Conservation (phyloP, 2,888 invertebrate species). For the Galerucella calmariensis region DNA sequence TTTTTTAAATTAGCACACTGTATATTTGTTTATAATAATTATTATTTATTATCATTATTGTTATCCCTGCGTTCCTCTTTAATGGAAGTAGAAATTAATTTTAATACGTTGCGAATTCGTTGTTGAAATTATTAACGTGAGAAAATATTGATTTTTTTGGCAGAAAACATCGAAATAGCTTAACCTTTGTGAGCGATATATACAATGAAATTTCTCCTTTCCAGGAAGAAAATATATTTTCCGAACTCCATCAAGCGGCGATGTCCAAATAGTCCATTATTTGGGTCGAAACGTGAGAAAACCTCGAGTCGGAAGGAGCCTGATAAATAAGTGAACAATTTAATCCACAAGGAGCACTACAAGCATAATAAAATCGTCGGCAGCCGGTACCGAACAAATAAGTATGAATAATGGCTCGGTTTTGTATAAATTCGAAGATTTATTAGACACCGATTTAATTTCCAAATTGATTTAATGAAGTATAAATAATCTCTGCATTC, state of each 20-base stretch:
- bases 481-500: background rate
- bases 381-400: conserved; percentile 18
- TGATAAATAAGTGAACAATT: conserved; percentile 33
- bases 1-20: no score
- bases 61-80: no score
- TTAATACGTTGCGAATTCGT: no score
- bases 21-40: no score
- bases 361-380: conserved; percentile 31
- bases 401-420: conserved; percentile 31
- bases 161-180: background rate
- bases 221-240: conserved; percentile 19
- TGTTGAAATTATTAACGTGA: no score
- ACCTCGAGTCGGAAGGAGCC: conserved; percentile 6
- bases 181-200: background rate
- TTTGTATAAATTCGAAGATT: conserved; percentile 15
- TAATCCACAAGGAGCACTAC: conserved; percentile 29
- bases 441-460: conserved; percentile 18
- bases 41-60: no score
- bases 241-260: conserved; percentile 19
- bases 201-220: background rate
- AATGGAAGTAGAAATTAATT: no score
- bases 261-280: conserved; percentile 28
- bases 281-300: conserved; percentile 27
- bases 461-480: conserved; percentile 4
- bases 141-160: background rate